A percentile compares a stretch with the other conserved stretches of the same genome.
phyloP scores from a whole-genome alignment of 2,797 vertebrate species.

The Morus bassanus region DNA sequence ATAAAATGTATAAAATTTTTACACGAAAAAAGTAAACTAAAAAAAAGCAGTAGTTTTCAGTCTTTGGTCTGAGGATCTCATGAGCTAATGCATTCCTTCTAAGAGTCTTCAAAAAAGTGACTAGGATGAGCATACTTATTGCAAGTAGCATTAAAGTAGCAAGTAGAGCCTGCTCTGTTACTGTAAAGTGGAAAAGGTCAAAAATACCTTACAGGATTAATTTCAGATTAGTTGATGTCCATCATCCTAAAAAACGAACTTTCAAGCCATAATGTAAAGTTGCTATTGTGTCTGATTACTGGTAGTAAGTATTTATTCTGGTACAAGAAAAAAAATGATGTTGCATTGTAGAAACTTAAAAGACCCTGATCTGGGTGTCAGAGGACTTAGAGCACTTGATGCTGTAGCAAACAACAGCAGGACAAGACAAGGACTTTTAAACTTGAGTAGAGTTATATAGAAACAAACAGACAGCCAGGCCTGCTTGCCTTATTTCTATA shows the following conservation, averaged over 20 bases:
- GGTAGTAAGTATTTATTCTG: background rate
- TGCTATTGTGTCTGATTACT: background rate
- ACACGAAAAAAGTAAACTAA: background rate
- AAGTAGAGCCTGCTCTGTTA: background rate
- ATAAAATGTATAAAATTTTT: background rate
- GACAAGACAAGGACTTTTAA: background rate
- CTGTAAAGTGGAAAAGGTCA: background rate
- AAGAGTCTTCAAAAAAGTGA: background rate
- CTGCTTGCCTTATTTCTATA: background rate
- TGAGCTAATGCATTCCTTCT: background rate
- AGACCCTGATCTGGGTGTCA: background rate
- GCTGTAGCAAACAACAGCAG: background rate
- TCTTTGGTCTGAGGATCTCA: background rate
- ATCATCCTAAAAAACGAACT: background rate
- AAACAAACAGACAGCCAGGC: background rate
- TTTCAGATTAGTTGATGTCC: background rate
- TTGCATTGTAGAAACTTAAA: background rate
- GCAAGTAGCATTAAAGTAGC: background rate
- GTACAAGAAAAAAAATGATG: background rate
- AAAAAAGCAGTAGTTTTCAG: background rate
- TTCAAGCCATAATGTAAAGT: background rate
- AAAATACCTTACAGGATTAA: background rate
- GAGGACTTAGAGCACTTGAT: background rate
- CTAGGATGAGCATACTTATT: background rate
- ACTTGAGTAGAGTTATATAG: background rate